These are phyloP conservation scores for Atta texana DNA, from an alignment of 1,140 invertebrate genomes.

Conservation along the genomic window DNA sequence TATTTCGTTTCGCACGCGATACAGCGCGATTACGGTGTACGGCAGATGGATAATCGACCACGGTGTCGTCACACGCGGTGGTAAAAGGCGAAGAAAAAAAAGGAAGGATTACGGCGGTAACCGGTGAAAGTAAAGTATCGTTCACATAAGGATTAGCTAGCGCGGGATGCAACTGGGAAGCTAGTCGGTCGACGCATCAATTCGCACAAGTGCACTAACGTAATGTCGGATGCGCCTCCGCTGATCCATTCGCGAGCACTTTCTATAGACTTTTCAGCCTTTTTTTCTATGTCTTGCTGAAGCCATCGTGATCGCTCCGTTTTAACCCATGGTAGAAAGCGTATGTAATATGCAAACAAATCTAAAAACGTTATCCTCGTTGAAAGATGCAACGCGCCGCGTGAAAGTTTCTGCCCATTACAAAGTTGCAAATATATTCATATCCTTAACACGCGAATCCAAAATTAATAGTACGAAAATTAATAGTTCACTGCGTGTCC, in stretches of 20 bases:
- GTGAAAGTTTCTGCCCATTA: background rate
- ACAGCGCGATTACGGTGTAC: conserved; percentile 46
- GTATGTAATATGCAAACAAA: conserved; percentile 9
- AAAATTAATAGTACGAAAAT: background rate
- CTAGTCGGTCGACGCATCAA: conserved; percentile 38
- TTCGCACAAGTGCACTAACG: conserved; percentile 34
- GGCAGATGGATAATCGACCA: conserved; percentile 57
- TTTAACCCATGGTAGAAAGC: conserved; percentile 10
- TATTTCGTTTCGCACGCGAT: conserved; percentile 61
- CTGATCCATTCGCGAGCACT: background rate
- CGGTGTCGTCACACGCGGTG: conserved; percentile 57
- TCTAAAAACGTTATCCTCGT: conserved; percentile 5
- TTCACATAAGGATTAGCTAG: conserved; percentile 59
- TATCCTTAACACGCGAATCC: background rate
- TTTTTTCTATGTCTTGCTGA: background rate
- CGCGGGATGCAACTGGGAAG: conserved; percentile 38
- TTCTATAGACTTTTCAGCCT: conserved; percentile 19
- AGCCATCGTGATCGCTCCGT: background rate
- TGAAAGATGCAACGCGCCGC: background rate
- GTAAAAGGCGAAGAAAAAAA: conserved; percentile 40
- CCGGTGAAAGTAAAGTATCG: conserved; percentile 59
- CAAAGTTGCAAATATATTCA: background rate
- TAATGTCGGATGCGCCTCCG: conserved; percentile 9
- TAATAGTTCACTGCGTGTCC: too few relatives aligned
- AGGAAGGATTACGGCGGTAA: conserved; percentile 39